Base-by-base conservation (phyloP, 2,113 vertebrate species). In the Hippoglossus stenolepis region DNA sequence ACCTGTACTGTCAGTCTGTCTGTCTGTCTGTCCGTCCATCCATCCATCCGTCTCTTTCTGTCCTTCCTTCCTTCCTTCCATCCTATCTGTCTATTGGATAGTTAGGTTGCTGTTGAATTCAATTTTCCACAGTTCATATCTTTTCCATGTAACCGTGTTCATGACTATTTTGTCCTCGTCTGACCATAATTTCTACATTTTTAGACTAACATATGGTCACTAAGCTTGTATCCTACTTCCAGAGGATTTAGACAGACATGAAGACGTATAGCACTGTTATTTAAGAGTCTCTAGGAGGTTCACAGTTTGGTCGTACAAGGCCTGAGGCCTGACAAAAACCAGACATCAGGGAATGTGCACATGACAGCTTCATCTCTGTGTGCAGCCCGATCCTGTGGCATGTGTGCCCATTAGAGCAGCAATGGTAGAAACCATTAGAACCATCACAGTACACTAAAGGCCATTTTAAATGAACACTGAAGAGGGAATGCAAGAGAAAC, bases 281-380 rank as follows among this genome's bases (percentile, higher is more conserved):
- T 77, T 73, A 56, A 76, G 67, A 74, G 58, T 23, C 26, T 54
- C 49, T 35, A 51, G 15, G 68, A 47, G 53, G 65, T 79, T 51
- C 63, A 31, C 47, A 65, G 64, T 53, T 59, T 58, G 53, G 57
- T 43, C 65, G 45, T n/a, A 26, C 54, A 65, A 43, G 66, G 53
- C 26, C 24, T 49, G 54, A 51, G 60, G 71, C 47, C 70, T 73
- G 74, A 85, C 56, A 2, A 82, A 85, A 83, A 45, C 71, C 81
- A 87, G 85, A 70, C 74, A 51, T 69, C 40, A 51, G n/a, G 64
- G 21, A 26, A 60, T 76, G 5, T 28, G 24, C 26, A 61, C 26
- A 35, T 80, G 38, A 59, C 75, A 73, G 82, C 75, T 87, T 84
- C 75, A 73, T 81, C 74, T 88, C 66, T 82, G 63, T 75, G 70